phyloP scores from a whole-genome alignment of 1,140 invertebrate species.

The Drosophila biarmipes region DNA sequence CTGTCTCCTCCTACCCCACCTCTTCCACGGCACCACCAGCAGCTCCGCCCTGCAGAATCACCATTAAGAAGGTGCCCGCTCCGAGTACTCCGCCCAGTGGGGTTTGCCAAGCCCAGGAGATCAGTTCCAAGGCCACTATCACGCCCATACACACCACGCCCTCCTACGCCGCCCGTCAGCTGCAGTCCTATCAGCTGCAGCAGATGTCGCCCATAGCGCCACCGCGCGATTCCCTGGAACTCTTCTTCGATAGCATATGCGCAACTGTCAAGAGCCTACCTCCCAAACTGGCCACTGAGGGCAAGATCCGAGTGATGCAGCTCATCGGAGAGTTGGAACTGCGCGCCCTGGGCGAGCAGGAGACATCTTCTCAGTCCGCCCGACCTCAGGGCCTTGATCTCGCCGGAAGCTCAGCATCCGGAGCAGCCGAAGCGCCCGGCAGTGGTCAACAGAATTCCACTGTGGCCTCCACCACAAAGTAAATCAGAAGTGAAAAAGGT shows the following conservation, averaged over 20 bases:
- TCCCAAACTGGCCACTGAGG: slow-evolving; percentile 75
- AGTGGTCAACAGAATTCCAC: slow-evolving; percentile 69
- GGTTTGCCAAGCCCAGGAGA: slow-evolving; percentile 39
- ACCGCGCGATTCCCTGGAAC: slow-evolving; percentile 66
- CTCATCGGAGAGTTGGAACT: slow-evolving; percentile 74
- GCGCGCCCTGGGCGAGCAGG: slow-evolving; percentile 68
- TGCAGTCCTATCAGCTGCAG: slow-evolving; percentile 58
- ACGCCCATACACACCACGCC: slow-evolving; percentile 58
- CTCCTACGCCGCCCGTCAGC: slow-evolving; percentile 31
- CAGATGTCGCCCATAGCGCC: slow-evolving; percentile 32
- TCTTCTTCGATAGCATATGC: slow-evolving; percentile 80
- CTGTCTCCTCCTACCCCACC: slow-evolving; percentile 15
- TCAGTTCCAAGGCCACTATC: slow-evolving; percentile 68
- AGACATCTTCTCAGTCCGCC: slow-evolving; percentile 24
- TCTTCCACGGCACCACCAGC: slow-evolving; percentile 20
- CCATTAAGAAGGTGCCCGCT: slow-evolving; percentile 66
- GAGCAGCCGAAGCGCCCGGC: slow-evolving; percentile 29
- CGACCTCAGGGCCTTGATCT: slow-evolving; percentile 22
- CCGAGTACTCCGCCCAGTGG: slow-evolving; percentile 19
- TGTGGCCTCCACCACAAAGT: slow-evolving; percentile 73
- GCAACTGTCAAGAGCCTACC: slow-evolving; percentile 70
- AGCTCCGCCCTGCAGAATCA: slow-evolving; percentile 61
- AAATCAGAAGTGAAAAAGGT: slow-evolving; percentile 14
- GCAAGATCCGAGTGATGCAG: slow-evolving; percentile 76
- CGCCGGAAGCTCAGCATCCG: slow-evolving; percentile 4